A percentile compares a stretch with the other conserved stretches of the same genome.
Conservation (phyloP, 2,113 vertebrate species). For the Rhinogobius similis region DNA sequence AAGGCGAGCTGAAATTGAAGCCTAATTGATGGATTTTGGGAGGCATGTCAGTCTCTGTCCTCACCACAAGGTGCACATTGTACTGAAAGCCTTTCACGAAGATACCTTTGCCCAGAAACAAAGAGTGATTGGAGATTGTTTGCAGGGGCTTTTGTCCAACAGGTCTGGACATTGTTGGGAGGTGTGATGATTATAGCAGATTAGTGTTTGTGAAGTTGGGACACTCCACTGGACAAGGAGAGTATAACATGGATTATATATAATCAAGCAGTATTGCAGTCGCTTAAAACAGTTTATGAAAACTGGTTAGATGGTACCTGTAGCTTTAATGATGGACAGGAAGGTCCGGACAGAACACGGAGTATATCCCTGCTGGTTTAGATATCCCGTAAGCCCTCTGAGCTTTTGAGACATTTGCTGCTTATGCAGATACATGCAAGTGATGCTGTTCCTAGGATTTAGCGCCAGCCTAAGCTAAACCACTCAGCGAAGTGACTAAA, state of each 20-base stretch:
- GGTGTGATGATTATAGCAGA: conserved; percentile 68
- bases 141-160: conserved; percentile 20
- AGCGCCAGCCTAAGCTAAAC: conserved; percentile 27
- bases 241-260: conserved; percentile 26
- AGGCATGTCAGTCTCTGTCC: conserved; percentile 39
- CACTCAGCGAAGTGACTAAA: conserved; percentile 3
- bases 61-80: conserved; percentile 17
- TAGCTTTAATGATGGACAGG: background rate
- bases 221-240: conserved; percentile 42
- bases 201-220: conserved; percentile 59
- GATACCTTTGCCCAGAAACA: conserved; percentile 57
- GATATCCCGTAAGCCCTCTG: conserved; percentile 71
- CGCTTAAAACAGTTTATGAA: conserved; percentile 20
- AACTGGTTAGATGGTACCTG: conserved; percentile 1
- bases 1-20: conserved; percentile 51
- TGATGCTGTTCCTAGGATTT: conserved; percentile 53
- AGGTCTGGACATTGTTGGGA: conserved; percentile 48
- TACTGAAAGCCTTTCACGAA: conserved; percentile 49
- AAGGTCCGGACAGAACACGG: conserved; percentile 11
- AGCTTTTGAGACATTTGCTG: conserved; percentile 64
- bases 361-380: conserved; percentile 49
- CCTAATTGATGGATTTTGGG: conserved; percentile 60
- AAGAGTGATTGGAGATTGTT: conserved; percentile 51
- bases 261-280: background rate
- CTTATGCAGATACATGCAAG: conserved; percentile 54